Percentiles rank a stretch among this genome's conserved stretches.
Conservation (phyloP, 1,140 invertebrate species). For the Ceratosolen fusciceps region DNA sequence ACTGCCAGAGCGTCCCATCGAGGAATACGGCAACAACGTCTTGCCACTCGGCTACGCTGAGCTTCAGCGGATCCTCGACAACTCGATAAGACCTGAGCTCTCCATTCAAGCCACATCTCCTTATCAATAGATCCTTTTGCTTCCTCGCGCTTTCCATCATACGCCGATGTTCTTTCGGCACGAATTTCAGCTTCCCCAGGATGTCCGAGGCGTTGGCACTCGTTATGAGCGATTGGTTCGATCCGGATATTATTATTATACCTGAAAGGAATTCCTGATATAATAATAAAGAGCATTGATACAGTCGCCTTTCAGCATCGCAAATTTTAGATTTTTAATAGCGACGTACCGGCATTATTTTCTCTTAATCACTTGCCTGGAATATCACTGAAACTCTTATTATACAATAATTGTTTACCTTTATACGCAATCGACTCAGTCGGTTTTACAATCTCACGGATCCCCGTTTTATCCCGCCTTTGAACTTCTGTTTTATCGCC, state of each 20-base stretch:
- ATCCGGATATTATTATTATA: constrained; percentile 14
- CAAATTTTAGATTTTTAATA: no score
- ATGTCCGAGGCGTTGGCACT: not conserved
- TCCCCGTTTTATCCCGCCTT: no score
- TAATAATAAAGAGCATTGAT: no score
- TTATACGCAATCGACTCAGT: no score
- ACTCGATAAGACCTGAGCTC: not conserved
- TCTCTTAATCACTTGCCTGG: no score
- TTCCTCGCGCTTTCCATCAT: not conserved
- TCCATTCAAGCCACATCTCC: not conserved
- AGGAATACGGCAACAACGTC: not conserved
- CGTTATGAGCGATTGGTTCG: not conserved
- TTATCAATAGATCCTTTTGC: not conserved
- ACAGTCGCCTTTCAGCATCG: no score
- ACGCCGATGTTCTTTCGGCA: not conserved
- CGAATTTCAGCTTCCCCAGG: not conserved
- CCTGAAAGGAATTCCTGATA: no score
- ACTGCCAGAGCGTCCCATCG: not conserved
- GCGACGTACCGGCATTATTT: no score
- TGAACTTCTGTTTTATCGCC: not conserved
- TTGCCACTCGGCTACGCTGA: not conserved
- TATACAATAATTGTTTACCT: no score
- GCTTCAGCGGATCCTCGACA: not conserved
- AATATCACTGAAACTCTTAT: no score
- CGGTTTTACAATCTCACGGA: no score